Evolutionary conservation across 2,113 vertebrate species (phyloP).

Genomic region (Sminthopsis crassicaudata): DNA sequence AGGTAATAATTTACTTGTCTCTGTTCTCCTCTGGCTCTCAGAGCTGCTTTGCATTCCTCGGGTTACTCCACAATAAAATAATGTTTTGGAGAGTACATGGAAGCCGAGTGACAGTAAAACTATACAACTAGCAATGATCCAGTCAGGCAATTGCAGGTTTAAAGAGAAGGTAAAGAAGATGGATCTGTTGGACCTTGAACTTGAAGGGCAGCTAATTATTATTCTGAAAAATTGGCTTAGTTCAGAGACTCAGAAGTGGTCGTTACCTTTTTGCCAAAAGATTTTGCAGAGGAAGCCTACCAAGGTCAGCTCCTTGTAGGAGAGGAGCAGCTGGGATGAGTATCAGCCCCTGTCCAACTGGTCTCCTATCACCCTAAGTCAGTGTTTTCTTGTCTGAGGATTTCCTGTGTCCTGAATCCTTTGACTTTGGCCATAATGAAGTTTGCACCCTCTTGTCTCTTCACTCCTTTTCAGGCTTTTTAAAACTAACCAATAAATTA

Average conservation of each 20-base stretch:
- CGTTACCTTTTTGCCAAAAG: background rate
- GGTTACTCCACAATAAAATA: background rate
- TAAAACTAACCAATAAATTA: conserved; percentile 21
- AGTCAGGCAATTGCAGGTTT: background rate
- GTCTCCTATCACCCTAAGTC: background rate
- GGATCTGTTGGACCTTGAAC: background rate
- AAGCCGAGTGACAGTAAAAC: background rate
- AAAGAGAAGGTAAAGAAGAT: background rate
- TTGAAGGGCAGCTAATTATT: background rate
- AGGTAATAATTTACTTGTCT: background rate
- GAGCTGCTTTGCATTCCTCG: background rate
- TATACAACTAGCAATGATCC: background rate
- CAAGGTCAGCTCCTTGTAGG: background rate
- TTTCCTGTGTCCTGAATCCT: background rate
- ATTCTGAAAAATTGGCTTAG: background rate
- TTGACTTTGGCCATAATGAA: background rate
- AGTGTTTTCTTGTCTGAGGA: background rate
- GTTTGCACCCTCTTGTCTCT: background rate
- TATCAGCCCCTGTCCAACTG: background rate
- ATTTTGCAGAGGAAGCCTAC: no score
- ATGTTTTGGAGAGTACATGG: background rate
- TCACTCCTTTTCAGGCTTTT: conserved; percentile 6
- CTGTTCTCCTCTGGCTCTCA: conserved; percentile 13
- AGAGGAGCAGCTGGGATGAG: background rate
- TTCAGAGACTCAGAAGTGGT: background rate